These are phyloP conservation scores for Caenorhabditis doughertyi DNA, from an alignment of 2,888 invertebrate genomes.

Conservation along the genomic window DNA sequence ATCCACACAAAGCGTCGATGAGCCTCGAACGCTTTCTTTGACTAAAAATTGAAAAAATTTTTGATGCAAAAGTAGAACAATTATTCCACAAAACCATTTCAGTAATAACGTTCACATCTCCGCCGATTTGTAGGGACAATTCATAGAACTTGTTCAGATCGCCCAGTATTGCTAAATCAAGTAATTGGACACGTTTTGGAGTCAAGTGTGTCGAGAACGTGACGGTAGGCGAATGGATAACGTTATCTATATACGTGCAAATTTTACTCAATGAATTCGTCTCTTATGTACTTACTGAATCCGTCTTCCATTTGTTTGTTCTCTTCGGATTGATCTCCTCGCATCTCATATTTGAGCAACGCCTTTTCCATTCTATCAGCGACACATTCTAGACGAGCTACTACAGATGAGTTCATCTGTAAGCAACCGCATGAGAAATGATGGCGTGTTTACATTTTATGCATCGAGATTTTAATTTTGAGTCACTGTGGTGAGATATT, in stretches of 20 bases:
- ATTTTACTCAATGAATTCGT: no score
- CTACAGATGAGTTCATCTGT: conserved; percentile 35
- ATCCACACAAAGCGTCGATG: conserved; percentile 22
- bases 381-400: conserved; percentile 17
- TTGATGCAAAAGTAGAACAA: background rate
- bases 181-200: background rate
- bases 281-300: no score
- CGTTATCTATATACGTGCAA: no score
- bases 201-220: background rate
- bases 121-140: conserved; percentile 3
- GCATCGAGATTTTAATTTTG: no score
- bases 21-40: background rate
- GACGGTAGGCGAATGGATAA: no score
- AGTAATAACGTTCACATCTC: background rate
- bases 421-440: no score
- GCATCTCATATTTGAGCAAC: conserved; percentile 17
- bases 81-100: no score
- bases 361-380: conserved; percentile 34
- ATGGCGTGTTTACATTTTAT: no score
- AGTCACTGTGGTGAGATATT: no score
- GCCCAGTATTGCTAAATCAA: background rate
- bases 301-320: background rate
- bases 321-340: background rate
- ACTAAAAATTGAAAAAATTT: background rate
- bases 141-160: background rate